Conservation (phyloP, 2,888 invertebrate species). For the Acleris cristana region DNA sequence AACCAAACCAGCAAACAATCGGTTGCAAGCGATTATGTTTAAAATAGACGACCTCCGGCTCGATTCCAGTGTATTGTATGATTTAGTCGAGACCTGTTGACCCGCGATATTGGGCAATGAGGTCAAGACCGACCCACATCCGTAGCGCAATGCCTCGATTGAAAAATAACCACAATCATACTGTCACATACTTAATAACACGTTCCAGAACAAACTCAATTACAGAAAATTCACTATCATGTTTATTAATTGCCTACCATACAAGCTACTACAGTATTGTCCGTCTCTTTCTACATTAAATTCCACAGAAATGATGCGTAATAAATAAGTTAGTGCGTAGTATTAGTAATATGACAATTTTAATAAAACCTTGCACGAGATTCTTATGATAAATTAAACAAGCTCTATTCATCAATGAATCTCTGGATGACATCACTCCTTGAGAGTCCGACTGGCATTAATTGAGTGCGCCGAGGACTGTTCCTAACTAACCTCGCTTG, state of each 20-base stretch:
- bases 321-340: conserved; percentile 2
- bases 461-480: conserved; percentile 65
- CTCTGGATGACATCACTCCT: conserved; percentile 72
- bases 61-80: conserved; percentile 18
- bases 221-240: conserved; percentile 17
- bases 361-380: conserved; percentile 23
- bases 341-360: conserved; percentile 15
- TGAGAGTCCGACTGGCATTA: conserved; percentile 68
- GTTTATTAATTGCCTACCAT: conserved; percentile 18
- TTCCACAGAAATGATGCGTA: conserved; percentile 3
- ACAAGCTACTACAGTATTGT: not conserved
- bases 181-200: conserved; percentile 20
- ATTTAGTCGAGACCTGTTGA: conserved; percentile 29
- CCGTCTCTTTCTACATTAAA: conserved; percentile 18
- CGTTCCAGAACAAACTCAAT: conserved; percentile 4
- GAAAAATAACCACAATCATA: conserved; percentile 35
- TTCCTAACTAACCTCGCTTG: conserved; percentile 64
- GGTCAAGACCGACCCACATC: conserved; percentile 44
- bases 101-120: conserved; percentile 42
- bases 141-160: conserved; percentile 34
- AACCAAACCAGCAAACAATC: not conserved
- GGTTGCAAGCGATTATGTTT: not conserved
- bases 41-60: conserved; percentile 29
- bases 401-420: conserved; percentile 56
- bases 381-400: conserved; percentile 38